Evolutionary conservation across 1,140 invertebrate genomes (phyloP).

Genomic region (Drosophila willistoni): DNA sequence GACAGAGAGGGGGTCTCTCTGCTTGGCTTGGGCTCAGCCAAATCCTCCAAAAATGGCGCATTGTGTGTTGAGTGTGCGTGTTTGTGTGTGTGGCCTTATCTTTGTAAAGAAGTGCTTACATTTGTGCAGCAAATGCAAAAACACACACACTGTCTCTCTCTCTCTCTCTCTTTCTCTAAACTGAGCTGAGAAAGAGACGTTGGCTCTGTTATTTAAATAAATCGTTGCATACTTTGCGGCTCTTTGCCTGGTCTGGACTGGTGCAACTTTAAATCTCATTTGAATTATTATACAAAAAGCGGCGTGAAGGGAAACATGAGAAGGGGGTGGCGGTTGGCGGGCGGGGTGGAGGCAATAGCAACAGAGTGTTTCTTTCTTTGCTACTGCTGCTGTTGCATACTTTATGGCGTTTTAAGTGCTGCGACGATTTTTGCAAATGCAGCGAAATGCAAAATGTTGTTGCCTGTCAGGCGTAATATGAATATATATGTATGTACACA

Average conservation of each 20-base stretch:
- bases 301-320: neutral
- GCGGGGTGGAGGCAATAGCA: neutral
- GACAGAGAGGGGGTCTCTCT: constrained; percentile 27
- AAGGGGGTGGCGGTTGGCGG: neutral
- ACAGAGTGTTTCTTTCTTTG: constrained; percentile 51
- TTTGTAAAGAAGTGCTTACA: constrained; percentile 62
- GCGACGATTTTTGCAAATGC: constrained; percentile 52
- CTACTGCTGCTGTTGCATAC: constrained; percentile 67
- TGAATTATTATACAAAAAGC: constrained; percentile 75
- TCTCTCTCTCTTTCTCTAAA: constrained; percentile 9
- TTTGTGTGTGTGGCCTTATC: constrained; percentile 38
- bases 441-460: constrained; percentile 53
- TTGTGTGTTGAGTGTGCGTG: constrained; percentile 44
- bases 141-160: constrained; percentile 24
- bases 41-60: constrained; percentile 65
- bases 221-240: constrained; percentile 76
- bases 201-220: constrained; percentile 76
- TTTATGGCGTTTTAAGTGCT: constrained; percentile 74
- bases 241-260: constrained; percentile 8
- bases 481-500: constrained; percentile 12
- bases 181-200: constrained; percentile 57
- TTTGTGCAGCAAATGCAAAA: constrained; percentile 61
- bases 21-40: constrained; percentile 22
- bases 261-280: constrained; percentile 75
- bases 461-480: constrained; percentile 52